Evolutionary conservation across 1,140 invertebrate genomes (phyloP).

Genomic region (Macrotrachela quadricornifera): DNA sequence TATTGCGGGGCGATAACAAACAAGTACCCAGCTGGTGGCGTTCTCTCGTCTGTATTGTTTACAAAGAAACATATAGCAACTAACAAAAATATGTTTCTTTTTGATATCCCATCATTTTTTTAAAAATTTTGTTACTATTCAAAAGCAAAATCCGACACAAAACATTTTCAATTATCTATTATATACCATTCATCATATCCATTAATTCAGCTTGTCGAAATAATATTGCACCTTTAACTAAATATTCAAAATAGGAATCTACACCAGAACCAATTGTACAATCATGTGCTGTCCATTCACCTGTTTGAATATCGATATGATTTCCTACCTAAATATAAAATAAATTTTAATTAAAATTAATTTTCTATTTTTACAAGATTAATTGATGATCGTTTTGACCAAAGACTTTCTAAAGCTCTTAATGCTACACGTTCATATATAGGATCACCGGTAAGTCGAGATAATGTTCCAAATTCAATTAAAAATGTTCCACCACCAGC

Average conservation of each 20-base stretch:
- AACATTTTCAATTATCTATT: not conserved
- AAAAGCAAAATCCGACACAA: too few species aligned
- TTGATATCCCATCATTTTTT: too few species aligned
- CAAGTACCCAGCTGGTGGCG: too few species aligned
- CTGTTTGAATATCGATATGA: slow-evolving; percentile 80
- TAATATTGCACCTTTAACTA: slow-evolving; percentile 68
- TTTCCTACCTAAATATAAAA: slow-evolving; percentile 52
- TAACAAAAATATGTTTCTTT: too few species aligned
- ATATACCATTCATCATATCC: slow-evolving; percentile 53
- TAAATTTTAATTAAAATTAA: not conserved
- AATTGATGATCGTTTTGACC: slow-evolving; percentile 39
- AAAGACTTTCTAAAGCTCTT: slow-evolving; percentile 66
- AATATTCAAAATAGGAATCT: slow-evolving; percentile 95
- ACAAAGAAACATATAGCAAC: too few species aligned
- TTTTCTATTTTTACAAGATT: not conserved
- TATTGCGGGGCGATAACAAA: too few species aligned
- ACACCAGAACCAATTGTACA: slow-evolving; percentile 72
- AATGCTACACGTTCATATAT: slow-evolving; percentile 77
- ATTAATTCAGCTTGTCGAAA: slow-evolving; percentile 58
- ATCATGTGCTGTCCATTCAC: slow-evolving; percentile 87
- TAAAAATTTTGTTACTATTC: too few species aligned
- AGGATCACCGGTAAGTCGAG: slow-evolving; percentile 66
- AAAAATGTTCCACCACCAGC: slow-evolving; percentile 92
- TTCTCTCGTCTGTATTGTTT: too few species aligned
- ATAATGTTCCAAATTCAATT: slow-evolving; percentile 83